Evolutionary conservation across 2,113 vertebrate genomes (phyloP).

Genomic region (Vidua chalybeata): DNA sequence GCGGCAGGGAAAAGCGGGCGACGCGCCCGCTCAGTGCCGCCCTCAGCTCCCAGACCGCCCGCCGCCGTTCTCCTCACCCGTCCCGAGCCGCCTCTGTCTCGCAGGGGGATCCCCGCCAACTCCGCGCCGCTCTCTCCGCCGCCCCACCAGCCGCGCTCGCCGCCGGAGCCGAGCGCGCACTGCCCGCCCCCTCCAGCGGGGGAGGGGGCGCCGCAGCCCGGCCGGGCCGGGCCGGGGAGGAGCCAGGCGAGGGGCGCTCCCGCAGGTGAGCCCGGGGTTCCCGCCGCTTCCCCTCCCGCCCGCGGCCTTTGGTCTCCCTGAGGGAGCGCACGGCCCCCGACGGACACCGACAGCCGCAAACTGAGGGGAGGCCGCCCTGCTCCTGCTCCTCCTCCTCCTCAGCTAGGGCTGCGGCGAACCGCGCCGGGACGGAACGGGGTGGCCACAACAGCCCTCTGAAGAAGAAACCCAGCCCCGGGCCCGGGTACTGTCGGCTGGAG

Average conservation of each 20-base stretch:
- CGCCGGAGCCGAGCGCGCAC: background rate
- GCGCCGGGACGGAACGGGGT: background rate
- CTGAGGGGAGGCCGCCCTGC: background rate
- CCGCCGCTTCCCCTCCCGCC: background rate
- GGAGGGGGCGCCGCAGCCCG: background rate
- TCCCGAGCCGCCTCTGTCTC: background rate
- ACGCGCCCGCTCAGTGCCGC: background rate
- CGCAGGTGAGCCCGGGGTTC: background rate
- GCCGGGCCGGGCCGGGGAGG: background rate
- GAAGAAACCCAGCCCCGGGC: background rate
- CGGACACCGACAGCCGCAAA: rapidly evolving
- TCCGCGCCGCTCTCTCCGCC: background rate
- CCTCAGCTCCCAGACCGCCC: background rate
- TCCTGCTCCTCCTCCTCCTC: too few relatives aligned
- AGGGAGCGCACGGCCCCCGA: background rate
- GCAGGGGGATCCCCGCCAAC: background rate
- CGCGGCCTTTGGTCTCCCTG: background rate
- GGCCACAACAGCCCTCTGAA: background rate
- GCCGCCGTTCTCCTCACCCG: background rate
- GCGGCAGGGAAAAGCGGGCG: background rate
- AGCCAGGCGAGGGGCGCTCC: background rate
- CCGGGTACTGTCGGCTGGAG: background rate
- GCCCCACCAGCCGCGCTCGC: background rate
- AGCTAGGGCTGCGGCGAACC: background rate
- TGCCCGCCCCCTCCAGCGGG: slow-evolving; percentile 11